Base-by-base conservation (phyloP, 2,888 invertebrate genomes). In the Villa cingulata region DNA sequence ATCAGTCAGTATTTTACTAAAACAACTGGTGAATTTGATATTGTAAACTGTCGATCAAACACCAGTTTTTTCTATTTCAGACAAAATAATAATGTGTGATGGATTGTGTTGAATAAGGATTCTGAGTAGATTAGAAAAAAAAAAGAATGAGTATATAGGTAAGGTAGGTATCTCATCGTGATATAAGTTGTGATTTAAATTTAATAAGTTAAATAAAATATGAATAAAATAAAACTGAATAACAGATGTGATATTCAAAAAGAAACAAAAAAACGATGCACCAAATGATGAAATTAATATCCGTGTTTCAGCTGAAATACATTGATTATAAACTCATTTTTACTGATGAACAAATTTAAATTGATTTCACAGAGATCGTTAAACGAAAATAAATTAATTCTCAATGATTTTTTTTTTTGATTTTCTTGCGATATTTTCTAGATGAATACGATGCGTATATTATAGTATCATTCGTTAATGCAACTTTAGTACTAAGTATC, bases 391-490 rank as follows among this genome's bases (percentile, higher is more conserved):
- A 32, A 15, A 32, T 9, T 16, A 6, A 43, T 34, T 17, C n/a
- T n/a, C 23, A 32, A n/a, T n/a, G n/a, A n/a, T n/a, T n/a, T n/a
- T n/a, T n/a, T n/a, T n/a, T 19, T 57, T 57, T 51, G 59, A 45
- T 56, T 50, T 49, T 58, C 57, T 68, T 71, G 72, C 77, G 16
- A 72, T 73, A 76, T 78, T 74, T 85, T 84, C 57, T 84, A 95
- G 96, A 97, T 76, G 89, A 90, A 68, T 96, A 77, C 76, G 98
- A 98, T 78, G 91, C 97, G 46, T 98, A 97, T 77, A 99, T 98
- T 77, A 94, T 98, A 69, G 98, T 98, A 60, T 98, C 98, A 44
- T 98, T 98, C 83, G 89, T 95, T 54, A 78, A 78, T 60, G 98
- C 98, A 58, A 99, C 98, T 16, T 80, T 99, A 62, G 98, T 98